Base-by-base conservation (phyloP, 2,888 invertebrate genomes). In the Torymus auratus region DNA sequence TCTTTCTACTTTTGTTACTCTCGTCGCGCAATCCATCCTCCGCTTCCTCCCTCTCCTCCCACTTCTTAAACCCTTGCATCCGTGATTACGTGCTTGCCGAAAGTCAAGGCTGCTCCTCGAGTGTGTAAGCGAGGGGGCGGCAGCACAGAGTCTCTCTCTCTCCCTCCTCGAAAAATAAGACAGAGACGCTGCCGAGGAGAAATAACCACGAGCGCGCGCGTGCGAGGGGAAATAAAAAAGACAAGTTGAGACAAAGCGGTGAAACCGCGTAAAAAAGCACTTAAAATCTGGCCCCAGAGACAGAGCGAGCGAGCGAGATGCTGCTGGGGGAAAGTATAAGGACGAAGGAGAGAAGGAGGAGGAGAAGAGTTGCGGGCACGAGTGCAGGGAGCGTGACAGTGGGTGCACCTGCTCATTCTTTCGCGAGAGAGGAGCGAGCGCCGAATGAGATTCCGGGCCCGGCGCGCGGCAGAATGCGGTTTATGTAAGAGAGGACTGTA, bases 361-460 rank as follows among this genome's bases (percentile, higher is more conserved):
- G 79, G 81, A 82, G 85, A 85, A 86, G 84, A 84, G 83, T 85
- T 86, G 86, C 85, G 84, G 85, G 85, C 88, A 88, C 89, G 90
- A 88, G 88, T 88, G 90, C 89, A 89, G 85, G 84, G 83, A 89
- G 90, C 90, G 90, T 90, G 90, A 90, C 90, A 90, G 89, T 90
- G 89, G 89, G 88, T 89, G 85, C 90, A 90, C 90, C 90, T 90
- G 90, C 89, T 87, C 89, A 88, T 90, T 89, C 89, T 86, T 87
- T 86, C 86, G 70, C 72, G 79, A 55, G 69, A n/a, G 69, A 28
- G 12, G 41, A 60, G 53, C 3, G 14, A 14, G 61, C 78, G 76
- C 78, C 64, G 78, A 75, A 81, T 71, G 78, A 83, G 83, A 85
- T 76, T 80, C 71, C 71, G 61, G 55, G 23, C 62, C 53, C 52